These are phyloP conservation scores for Coregonus sp. DNA, from an alignment of 2,797 vertebrate genomes.

Conservation along the genomic window DNA sequence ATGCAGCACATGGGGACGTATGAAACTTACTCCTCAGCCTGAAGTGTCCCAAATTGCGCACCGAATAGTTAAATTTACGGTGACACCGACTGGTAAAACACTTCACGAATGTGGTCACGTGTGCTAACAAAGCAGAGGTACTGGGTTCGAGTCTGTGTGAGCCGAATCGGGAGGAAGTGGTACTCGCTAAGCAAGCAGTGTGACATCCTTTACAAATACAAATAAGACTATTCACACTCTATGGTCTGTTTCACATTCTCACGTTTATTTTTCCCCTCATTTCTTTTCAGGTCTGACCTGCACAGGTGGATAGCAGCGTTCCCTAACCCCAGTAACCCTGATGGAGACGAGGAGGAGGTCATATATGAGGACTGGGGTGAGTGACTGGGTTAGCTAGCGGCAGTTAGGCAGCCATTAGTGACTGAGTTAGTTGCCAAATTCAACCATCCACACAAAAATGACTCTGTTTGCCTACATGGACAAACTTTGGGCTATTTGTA, in stretches of 20 bases:
- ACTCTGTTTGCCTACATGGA: not conserved
- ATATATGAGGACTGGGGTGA: conserved; percentile 92
- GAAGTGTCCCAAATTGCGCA: no score
- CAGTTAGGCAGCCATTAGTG: not conserved
- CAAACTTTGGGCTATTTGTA: not conserved
- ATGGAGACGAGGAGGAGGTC: conserved; percentile 76
- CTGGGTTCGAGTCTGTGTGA: no score
- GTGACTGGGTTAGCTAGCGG: conserved; percentile 28
- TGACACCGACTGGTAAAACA: no score
- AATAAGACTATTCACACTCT: not conserved
- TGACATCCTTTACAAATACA: no score
- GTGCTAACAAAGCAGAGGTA: no score
- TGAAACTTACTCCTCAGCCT: no score
- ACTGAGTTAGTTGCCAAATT: not conserved
- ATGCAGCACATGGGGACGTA: no score
- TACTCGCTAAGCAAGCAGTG: no score
- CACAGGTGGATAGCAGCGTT: conserved; percentile 89
- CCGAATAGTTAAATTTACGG: no score
- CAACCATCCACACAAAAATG: not conserved
- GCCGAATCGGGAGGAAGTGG: no score
- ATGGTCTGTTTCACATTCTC: not conserved
- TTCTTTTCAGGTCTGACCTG: conserved; percentile 80
- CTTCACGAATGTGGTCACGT: no score
- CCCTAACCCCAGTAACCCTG: conserved; percentile 74
- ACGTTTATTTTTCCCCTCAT: no score